phyloP scores from a whole-genome alignment of 2,113 vertebrate species.

The Podarcis raffonei region DNA sequence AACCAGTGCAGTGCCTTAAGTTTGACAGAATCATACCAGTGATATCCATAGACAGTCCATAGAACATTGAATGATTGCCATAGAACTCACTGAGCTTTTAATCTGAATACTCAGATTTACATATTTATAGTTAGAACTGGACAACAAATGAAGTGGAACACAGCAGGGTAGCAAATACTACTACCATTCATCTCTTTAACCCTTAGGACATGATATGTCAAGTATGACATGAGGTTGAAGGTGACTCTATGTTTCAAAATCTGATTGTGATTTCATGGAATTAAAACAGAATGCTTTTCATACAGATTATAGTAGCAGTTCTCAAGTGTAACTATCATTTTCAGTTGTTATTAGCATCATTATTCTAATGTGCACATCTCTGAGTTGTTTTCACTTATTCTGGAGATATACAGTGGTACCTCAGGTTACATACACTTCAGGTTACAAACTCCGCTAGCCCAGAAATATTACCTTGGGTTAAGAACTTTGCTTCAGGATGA shows the following conservation, averaged over 20 bases:
- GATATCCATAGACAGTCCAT: not conserved
- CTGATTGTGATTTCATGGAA: not conserved
- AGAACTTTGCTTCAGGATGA: no score
- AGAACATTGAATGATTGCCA: not conserved
- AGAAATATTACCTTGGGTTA: no score
- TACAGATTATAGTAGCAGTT: fast-evolving
- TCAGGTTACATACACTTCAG: no score
- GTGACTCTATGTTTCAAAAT: not conserved
- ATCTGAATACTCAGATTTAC: not conserved
- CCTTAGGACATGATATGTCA: not conserved
- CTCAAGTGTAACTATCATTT: not conserved
- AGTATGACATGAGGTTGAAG: not conserved
- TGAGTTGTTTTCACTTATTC: not conserved
- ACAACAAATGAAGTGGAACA: not conserved
- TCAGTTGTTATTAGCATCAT: not conserved
- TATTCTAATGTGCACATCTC: not conserved
- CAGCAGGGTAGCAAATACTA: not conserved
- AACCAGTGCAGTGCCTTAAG: not conserved
- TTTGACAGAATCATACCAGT: not conserved
- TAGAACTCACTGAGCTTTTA: not conserved
- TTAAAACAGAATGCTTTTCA: not conserved
- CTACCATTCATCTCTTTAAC: not conserved
- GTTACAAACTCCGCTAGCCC: no score
- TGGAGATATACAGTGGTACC: no score
- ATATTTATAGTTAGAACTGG: not conserved